A percentile compares a stretch with the other conserved stretches of the same genome.
phyloP scores from a whole-genome alignment of 1,140 invertebrate genomes.

The Bombus fervidus region DNA sequence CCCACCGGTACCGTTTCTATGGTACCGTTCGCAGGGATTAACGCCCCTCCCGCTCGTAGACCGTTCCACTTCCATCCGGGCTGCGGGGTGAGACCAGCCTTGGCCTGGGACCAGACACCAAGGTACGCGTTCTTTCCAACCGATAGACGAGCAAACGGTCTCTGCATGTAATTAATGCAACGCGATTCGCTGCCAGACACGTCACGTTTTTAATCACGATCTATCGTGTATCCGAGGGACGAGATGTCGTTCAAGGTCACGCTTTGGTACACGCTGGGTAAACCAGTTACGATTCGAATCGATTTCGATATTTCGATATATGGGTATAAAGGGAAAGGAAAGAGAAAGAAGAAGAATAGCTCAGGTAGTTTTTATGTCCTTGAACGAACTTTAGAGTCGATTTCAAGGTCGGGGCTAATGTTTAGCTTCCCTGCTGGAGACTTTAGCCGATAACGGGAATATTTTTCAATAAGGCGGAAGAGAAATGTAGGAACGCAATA shows the following conservation, averaged over 20 bases:
- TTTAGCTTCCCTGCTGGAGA: background rate
- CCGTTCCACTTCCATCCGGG: conserved; percentile 65
- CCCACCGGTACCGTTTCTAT: conserved; percentile 80
- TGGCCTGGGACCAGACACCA: conserved; percentile 51
- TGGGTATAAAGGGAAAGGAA: background rate
- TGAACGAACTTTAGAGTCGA: background rate
- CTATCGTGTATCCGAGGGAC: too few relatives aligned
- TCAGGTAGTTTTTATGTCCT: background rate
- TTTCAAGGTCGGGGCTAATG: background rate
- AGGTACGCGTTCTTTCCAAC: conserved; percentile 18
- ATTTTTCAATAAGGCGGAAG: background rate
- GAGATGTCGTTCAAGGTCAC: too few relatives aligned
- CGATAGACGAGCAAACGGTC: background rate
- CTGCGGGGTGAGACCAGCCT: conserved; percentile 61
- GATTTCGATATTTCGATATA: background rate
- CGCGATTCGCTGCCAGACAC: background rate
- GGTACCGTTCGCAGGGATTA: conserved; percentile 80
- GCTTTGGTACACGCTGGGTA: too few relatives aligned
- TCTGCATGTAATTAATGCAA: background rate
- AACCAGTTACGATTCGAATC: background rate
- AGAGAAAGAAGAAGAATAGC: background rate
- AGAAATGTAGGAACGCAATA: fast-evolving
- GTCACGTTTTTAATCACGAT: background rate
- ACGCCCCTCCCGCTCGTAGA: conserved; percentile 71
- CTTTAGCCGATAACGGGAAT: background rate